Percentiles rank a stretch among this genome's conserved stretches.
phyloP scores from a whole-genome alignment of 1,140 invertebrate genomes.

The Capitella teleta region DNA sequence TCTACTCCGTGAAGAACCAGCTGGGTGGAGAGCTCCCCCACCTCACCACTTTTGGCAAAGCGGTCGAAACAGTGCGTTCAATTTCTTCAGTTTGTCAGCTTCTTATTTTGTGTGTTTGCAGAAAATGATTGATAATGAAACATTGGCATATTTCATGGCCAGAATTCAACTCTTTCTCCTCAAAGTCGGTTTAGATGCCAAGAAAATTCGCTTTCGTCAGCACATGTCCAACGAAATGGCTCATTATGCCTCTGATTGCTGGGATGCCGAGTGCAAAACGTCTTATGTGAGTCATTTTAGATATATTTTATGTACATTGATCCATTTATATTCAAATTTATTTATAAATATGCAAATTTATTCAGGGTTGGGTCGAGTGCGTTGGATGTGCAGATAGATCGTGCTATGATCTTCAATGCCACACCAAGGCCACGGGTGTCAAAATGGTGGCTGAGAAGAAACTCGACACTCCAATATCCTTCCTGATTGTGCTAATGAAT shows the following conservation, averaged over 20 bases:
- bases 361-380: constrained; percentile 94
- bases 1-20: constrained; percentile 94
- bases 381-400: constrained; percentile 98
- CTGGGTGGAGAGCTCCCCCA: constrained; percentile 54
- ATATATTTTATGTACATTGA: neutral
- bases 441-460: constrained; percentile 83
- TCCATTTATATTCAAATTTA: neutral
- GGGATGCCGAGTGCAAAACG: constrained; percentile 93
- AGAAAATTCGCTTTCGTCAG: constrained; percentile 85
- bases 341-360: neutral
- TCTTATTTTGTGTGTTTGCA: constrained; percentile 42
- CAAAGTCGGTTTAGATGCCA: constrained; percentile 75
- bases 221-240: constrained; percentile 99
- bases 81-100: no score
- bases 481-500: no score
- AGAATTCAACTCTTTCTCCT: constrained; percentile 83
- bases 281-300: constrained; percentile 57
- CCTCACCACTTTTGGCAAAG: constrained; percentile 34
- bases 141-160: constrained; percentile 94
- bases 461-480: constrained; percentile 66
- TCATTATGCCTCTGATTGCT: constrained; percentile 99
- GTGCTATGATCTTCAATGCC: constrained; percentile 91
- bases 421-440: constrained; percentile 82
- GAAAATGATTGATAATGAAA: constrained; percentile 88
- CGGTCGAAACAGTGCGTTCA: constrained; percentile 45